Evolutionary conservation across 2,888 invertebrate genomes (phyloP).

Genomic region (Lucinisca nassula): DNA sequence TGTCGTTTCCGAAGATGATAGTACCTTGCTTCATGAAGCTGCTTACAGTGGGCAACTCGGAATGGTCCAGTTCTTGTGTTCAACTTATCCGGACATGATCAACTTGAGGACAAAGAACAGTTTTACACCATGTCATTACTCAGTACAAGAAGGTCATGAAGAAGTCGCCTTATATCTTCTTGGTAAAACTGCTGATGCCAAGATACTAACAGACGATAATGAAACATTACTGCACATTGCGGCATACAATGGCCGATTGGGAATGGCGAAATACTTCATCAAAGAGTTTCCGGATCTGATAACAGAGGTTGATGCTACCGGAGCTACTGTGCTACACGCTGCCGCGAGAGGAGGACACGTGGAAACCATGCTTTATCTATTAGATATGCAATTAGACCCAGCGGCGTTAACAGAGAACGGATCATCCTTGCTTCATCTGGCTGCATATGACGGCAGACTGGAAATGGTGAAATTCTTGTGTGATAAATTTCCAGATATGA

Average conservation of each 20-base stretch:
- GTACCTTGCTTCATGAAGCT: slow-evolving; percentile 64
- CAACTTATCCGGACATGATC: slow-evolving; percentile 41
- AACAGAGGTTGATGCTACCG: slow-evolving; percentile 31
- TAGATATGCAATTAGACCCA: slow-evolving; percentile 35
- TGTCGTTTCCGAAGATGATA: slow-evolving; percentile 53
- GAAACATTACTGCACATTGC: slow-evolving; percentile 67
- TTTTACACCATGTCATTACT: slow-evolving; percentile 57
- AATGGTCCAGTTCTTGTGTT: slow-evolving; percentile 52
- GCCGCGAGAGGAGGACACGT: slow-evolving; percentile 60
- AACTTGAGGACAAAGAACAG: slow-evolving; percentile 25
- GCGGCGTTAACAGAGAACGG: slow-evolving; percentile 30
- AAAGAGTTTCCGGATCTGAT: slow-evolving; percentile 30
- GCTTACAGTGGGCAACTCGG: slow-evolving; percentile 55
- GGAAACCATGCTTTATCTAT: slow-evolving; percentile 36
- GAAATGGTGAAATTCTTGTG: slow-evolving; percentile 53
- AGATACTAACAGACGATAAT: slow-evolving; percentile 41
- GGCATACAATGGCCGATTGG: slow-evolving; percentile 50
- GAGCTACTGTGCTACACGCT: slow-evolving; percentile 51
- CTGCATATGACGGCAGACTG: slow-evolving; percentile 50
- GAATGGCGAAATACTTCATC: slow-evolving; percentile 48
- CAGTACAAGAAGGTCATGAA: slow-evolving; percentile 62
- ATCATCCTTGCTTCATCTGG: slow-evolving; percentile 56
- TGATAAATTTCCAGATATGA: slow-evolving; percentile 37
- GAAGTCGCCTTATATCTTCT: slow-evolving; percentile 35
- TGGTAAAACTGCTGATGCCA: not conserved